Base-by-base conservation (phyloP, 2,797 vertebrate species). In the Megaceryle alcyon region DNA sequence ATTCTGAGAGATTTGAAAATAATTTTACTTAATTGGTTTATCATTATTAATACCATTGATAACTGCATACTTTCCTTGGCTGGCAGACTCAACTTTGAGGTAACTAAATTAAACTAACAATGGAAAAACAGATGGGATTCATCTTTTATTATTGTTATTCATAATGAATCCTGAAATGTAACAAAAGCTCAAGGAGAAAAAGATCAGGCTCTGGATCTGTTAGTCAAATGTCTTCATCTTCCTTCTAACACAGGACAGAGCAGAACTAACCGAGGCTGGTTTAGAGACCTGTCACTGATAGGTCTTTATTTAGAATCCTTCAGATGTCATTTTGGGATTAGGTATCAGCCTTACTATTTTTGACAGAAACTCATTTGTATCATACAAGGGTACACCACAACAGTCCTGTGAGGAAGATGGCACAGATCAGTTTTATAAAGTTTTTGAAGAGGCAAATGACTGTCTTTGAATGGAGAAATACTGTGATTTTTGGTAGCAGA, bases 131-230 rank as follows among this genome's bases (percentile, higher is more conserved):
- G 89, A 79, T 86, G 63, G 64, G 57, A 68, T 78, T 78, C 1
- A 54, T 83, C 82, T 93, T 82, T 65, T 90, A 20, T 91, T 92
- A 29, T 66, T 95, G 54, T 95, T 96, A 69, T 86, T 88, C 76
- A 65, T 61, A 35, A 53, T 5, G 35, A 94, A 75, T 60, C 43
- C 43, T 76, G 72, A 56, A 44, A 53, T 63, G 39, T 23, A 83
- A 77, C 39, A 73, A 87, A 93, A 57, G 20, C 76, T 49, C 48
- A 46, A 46, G 46, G 46, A 46, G 10, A 46, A 41, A 51, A 28
- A 51, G 25, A 25, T 91, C 20, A 56, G 3, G 2, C 46, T 78
- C 10, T 37, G 28, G 15, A 83, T 92, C 5, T 14, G 4, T 57
- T 61, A 68, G 59, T 49, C 31, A 70, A 73, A 82, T 3, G 18